Base-by-base conservation (phyloP, 2,888 invertebrate genomes). In the Brachynemurus nebulosus region DNA sequence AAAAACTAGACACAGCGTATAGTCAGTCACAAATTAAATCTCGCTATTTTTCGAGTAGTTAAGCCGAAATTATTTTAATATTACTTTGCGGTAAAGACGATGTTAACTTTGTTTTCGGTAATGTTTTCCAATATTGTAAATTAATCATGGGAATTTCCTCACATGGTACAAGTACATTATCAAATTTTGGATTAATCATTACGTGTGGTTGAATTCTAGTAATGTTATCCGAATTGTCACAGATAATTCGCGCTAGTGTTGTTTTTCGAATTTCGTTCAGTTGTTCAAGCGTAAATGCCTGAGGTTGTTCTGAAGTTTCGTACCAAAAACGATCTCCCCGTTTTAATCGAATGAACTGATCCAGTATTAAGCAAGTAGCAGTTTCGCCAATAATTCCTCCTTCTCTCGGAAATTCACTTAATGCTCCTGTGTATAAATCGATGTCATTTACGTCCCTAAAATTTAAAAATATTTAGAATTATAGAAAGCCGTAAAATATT, bases 321-420 rank as follows among this genome's bases (percentile, higher is more conserved):
- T 91, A 92, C 88, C 90, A 93, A 67, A 77, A 86, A 38, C 90
- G 69, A 64, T 93, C 93, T 0, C 86, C 92, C 34, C 68, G 61
- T 66, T 88, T 86, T 19, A 89, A 61, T 39, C 88, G 67, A 14
- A 78, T 62, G 66, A 92, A 93, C 67, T 93, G 92, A 65, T 88
- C 85, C 0, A 82, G 73, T 38, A 93, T 69, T 48, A 93, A 68
- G 56, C 92, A 93, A 14, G 79, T 81, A 43, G 91, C 75, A 2
- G 90, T 82, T 1, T 91, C 86, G 0, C 92, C 92, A 41, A 92
- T 71, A 16, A 90, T 73, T 2, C 83, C 80, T 3, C 72, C 85
- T 53, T 67, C 63, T 45, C 70, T 57, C 0, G 86, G 85, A 8
- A 71, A 70, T 59, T 95, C 93, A 11, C 89, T 84, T 30, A 92